Conservation (phyloP, 2,113 vertebrate species). For the Ptychochromis oligacanthus region DNA sequence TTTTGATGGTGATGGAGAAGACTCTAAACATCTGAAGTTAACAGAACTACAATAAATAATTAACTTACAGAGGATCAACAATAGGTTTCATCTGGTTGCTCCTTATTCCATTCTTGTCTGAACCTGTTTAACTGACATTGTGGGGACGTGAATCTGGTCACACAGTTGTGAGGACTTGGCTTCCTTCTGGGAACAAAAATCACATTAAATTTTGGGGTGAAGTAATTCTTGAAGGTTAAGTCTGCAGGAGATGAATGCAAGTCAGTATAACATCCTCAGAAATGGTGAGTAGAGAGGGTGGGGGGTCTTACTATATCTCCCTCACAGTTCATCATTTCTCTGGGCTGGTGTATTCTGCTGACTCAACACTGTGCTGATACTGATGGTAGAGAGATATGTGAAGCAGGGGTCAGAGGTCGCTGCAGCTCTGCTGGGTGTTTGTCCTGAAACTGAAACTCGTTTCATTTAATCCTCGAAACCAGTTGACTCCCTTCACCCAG, state of each 20-base stretch:
- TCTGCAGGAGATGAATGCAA: not conserved
- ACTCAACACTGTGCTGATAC: not conserved
- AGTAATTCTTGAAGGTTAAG: not conserved
- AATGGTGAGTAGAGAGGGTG: conserved; percentile 1
- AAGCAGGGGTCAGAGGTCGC: not conserved
- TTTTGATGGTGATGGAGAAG: not conserved
- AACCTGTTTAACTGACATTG: not conserved
- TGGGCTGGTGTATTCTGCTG: not conserved
- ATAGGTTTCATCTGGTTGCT: not conserved
- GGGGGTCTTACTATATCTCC: not conserved
- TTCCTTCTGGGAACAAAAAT: not conserved
- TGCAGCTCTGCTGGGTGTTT: not conserved
- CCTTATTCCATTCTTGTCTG: not conserved
- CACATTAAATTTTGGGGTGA: not conserved
- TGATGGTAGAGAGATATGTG: not conserved
- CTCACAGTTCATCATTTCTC: not conserved
- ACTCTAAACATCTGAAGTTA: not conserved
- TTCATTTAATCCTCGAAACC: not conserved
- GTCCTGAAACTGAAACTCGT: not conserved
- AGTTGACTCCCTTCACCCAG: not conserved
- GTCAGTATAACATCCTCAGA: not conserved
- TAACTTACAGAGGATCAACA: not conserved
- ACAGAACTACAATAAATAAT: not conserved
- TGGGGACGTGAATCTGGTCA: not conserved
- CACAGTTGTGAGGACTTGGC: not conserved